Evolutionary conservation across 1,140 invertebrate species (phyloP).

Genomic region (Conopomorpha cramerella): DNA sequence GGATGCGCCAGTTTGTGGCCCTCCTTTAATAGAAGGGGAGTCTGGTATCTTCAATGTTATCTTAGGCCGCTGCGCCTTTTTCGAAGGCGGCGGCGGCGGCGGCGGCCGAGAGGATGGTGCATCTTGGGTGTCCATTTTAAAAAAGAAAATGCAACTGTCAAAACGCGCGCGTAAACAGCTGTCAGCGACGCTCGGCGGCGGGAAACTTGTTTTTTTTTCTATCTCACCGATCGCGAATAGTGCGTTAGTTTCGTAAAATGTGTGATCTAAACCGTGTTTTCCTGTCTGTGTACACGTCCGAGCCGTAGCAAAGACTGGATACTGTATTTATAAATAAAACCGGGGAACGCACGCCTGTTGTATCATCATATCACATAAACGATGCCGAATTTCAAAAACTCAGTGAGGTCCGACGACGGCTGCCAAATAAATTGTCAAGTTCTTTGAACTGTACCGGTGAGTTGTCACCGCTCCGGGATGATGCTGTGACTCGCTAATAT

Average conservation of each 20-base stretch:
- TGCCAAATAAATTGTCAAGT: too few species aligned
- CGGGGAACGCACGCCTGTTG: slow-evolving; percentile 19
- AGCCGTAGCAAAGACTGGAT: slow-evolving; percentile 29
- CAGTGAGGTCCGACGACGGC: too few species aligned
- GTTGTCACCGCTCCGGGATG: too few species aligned
- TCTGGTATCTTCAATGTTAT: slow-evolving; percentile 60
- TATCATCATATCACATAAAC: too few species aligned
- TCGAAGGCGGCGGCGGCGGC: slow-evolving; percentile 26
- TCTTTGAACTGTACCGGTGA: too few species aligned
- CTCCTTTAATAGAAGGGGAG: slow-evolving; percentile 27
- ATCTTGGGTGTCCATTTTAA: slow-evolving; percentile 27
- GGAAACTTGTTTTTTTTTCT: slow-evolving; percentile 12
- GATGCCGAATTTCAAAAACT: too few species aligned
- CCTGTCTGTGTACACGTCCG: slow-evolving; percentile 23
- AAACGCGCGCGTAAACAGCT: slow-evolving; percentile 3
- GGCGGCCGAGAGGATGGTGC: slow-evolving; percentile 22
- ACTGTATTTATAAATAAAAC: slow-evolving; percentile 53
- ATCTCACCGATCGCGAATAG: slow-evolving; percentile 4
- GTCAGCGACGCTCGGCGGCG: slow-evolving; percentile 11
- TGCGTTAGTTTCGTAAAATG: slow-evolving; percentile 6
- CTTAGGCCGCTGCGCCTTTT: slow-evolving; percentile 46
- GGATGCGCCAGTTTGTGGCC: slow-evolving; percentile 34
- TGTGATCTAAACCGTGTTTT: slow-evolving; percentile 4
- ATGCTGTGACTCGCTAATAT: too few species aligned
- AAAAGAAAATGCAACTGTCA: too few species aligned